Evolutionary conservation across 2,797 vertebrate species (phyloP), one percentile per base, ranked within the genome.

Genomic region (Malacoctenus gilli): DNA sequence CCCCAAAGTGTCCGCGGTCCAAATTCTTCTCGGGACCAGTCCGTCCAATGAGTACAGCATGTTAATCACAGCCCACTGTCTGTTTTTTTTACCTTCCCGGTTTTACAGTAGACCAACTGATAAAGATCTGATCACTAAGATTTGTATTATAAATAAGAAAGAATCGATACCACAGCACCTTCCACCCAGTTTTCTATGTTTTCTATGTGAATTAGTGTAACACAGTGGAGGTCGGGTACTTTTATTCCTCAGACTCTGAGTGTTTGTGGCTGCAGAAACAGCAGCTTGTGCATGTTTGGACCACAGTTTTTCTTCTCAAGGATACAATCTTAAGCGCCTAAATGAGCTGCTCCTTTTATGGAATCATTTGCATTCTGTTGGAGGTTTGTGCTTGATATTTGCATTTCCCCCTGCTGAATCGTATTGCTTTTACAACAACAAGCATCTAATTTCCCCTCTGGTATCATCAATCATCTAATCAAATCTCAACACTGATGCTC

Each of bases 391-490:
- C 5, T 30, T 50, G 21, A 51, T 49, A 47, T 57, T 31, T 25
- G 1, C 12, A 1, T 50, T 51, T 43, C 10, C 15, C 38, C 14
- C 19, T 21, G 30, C 2, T 25, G 15, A 32, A 47, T 50, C 2
- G 1, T 49, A 4, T 22, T 15, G n/a, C 3, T 34, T 58, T 46
- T 34, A 46, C 16, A 32, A 44, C 14, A 43, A 19, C 49, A 70
- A 47, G 40, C 36, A 53, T 52, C 8, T 34, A 30, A 40, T 55
- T 62, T 46, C 40, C 32, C 36, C 14, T 57, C 16, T 50, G n/a
- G 16, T 43, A 64, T 57, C 54, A 70, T 70, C 48, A 66, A 69
- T 66, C 58, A 70, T 59, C 34, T 38, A 51, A 77, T 68, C 52
- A 59, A 39, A 56, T 70, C 16, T 32, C 19, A 55, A 63, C 21